Evolutionary conservation across 1,140 invertebrate genomes (phyloP).

Genomic region (Macrostomum lignano): DNA sequence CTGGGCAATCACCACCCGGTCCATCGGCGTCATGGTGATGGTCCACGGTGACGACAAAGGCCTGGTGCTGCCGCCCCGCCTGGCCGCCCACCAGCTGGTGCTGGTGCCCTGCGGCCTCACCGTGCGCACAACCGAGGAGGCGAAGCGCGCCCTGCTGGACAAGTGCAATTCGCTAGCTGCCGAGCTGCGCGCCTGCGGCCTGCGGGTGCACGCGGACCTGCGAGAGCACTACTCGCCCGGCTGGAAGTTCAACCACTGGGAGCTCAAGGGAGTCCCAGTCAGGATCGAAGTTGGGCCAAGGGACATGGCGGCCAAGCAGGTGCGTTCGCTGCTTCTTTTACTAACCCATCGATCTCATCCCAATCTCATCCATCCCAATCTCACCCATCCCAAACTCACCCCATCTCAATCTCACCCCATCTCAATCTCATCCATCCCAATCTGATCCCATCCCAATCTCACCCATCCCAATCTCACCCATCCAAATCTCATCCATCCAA

Average conservation of each 20-base stretch:
- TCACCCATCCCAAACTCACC: too few species aligned
- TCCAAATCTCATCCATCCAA: too few species aligned
- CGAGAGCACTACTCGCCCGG: constrained; percentile 86
- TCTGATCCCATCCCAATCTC: too few species aligned
- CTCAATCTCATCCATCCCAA: too few species aligned
- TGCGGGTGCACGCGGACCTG: constrained; percentile 46
- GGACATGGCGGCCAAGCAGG: constrained; percentile 39
- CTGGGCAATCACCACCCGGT: constrained; percentile 85
- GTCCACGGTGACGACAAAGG: constrained; percentile 87
- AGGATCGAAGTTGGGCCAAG: constrained; percentile 79
- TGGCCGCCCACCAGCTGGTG: constrained; percentile 49
- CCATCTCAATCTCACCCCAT: too few species aligned
- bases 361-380: too few species aligned
- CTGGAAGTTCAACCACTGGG: constrained; percentile 99
- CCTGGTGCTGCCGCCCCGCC: constrained; percentile 68
- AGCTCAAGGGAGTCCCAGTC: constrained; percentile 80
- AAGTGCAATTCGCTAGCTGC: constrained; percentile 39
- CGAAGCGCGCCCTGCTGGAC: constrained; percentile 38
- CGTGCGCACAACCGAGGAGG: constrained; percentile 40
- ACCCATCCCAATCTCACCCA: too few species aligned
- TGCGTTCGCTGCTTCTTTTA: too few species aligned
- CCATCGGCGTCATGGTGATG: constrained; percentile 78
- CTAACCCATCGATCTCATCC: too few species aligned
- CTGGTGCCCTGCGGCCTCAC: constrained; percentile 89
- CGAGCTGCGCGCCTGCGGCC: constrained; percentile 6